Evolutionary conservation across 2,888 invertebrate species (phyloP).

Genomic region (Syrphus vitripennis): DNA sequence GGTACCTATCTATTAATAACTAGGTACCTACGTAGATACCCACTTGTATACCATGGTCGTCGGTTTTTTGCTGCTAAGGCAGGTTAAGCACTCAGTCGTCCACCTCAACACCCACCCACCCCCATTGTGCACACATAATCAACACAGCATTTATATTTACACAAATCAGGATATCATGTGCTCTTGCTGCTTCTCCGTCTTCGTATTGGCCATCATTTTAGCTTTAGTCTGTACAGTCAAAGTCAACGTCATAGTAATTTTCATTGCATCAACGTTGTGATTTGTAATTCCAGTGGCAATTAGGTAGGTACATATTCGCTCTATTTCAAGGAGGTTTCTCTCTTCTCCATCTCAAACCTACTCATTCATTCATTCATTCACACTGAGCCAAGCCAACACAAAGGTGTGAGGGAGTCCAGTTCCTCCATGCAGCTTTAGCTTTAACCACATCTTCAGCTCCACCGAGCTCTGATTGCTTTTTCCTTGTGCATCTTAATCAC

Average conservation of each 20-base stretch:
- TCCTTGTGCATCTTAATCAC: conserved; percentile 34
- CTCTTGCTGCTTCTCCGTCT: neutral
- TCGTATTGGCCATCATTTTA: neutral
- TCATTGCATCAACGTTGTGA: neutral
- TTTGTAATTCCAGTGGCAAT: conserved; percentile 47
- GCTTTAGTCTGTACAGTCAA: neutral
- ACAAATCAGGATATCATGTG: conserved; percentile 1
- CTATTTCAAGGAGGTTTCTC: conserved; percentile 18
- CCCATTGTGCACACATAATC: conserved; percentile 30
- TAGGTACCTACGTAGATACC: too few species aligned
- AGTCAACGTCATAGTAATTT: neutral
- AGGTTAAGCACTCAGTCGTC: neutral
- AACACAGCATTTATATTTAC: conserved; percentile 45
- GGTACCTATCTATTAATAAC: too few species aligned
- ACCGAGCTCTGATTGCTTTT: neutral
- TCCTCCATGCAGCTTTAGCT: too few species aligned
- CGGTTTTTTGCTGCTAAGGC: neutral
- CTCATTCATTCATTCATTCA: conserved; percentile 36
- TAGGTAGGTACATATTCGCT: conserved; percentile 40
- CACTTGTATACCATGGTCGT: neutral
- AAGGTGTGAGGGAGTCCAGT: neutral
- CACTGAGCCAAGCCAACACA: neutral
- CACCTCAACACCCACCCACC: neutral
- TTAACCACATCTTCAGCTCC: neutral
- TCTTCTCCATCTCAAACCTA: neutral